Percentiles rank a stretch among this genome's conserved stretches.
Conservation (phyloP, 1,140 invertebrate genomes). For the Popillia japonica region DNA sequence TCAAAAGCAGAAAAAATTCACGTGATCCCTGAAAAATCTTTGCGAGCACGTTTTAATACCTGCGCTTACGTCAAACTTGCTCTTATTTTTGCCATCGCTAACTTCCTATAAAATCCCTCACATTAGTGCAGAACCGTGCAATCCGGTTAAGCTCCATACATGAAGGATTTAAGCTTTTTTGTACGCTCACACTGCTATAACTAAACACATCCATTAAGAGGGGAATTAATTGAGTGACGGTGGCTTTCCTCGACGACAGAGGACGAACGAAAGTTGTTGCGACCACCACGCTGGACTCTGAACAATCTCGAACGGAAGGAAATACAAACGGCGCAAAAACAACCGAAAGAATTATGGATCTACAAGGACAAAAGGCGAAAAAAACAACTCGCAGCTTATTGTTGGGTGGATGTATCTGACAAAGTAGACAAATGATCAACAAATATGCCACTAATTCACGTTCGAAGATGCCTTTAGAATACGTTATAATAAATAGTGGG, state of each 20-base stretch:
- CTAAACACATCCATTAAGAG: not conserved
- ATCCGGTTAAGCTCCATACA: slow-evolving; percentile 1
- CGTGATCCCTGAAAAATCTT: too few species aligned
- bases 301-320: not conserved
- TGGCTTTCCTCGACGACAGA: not conserved
- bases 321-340: not conserved
- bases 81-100: too few species aligned
- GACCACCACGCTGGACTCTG: not conserved
- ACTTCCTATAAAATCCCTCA: too few species aligned
- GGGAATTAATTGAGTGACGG: slow-evolving; percentile 16
- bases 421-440: too few species aligned
- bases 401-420: not conserved
- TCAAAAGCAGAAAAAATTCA: too few species aligned
- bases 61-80: too few species aligned
- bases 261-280: not conserved
- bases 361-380: not conserved
- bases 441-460: too few species aligned
- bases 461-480: too few species aligned
- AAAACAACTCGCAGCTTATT: not conserved
- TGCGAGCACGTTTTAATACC: too few species aligned
- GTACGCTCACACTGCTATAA: not conserved
- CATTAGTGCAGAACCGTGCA: too few species aligned
- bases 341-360: not conserved
- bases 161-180: slow-evolving; percentile 16
- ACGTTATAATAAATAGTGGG: too few species aligned